A percentile compares a stretch with the other conserved stretches of the same genome.
These are phyloP conservation scores for Stramonita haemastoma DNA, from an alignment of 2,888 invertebrate genomes.

Conservation along the genomic window DNA sequence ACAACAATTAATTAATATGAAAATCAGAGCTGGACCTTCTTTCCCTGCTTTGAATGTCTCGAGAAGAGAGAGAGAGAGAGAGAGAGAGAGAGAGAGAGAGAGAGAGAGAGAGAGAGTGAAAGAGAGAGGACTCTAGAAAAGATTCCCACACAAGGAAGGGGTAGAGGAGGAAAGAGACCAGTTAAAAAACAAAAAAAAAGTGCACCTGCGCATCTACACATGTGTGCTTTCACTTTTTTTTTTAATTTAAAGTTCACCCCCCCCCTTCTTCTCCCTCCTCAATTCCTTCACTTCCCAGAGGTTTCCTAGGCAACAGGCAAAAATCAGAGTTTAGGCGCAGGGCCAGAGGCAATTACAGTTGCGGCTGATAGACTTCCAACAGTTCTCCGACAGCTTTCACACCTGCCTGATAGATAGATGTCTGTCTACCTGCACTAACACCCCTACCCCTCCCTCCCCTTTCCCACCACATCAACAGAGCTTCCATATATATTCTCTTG, in stretches of 20 bases:
- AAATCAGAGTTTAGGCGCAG: not conserved
- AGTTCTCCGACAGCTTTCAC: conserved; percentile 10
- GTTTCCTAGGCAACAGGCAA: conserved; percentile 14
- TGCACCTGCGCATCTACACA: not conserved
- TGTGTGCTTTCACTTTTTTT: not conserved
- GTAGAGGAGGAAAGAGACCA: not conserved
- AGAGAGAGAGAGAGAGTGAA: not conserved
- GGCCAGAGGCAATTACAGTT: conserved; percentile 25
- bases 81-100: not conserved
- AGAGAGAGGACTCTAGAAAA: no score
- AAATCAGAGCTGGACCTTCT: no score
- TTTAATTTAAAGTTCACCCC: no score
- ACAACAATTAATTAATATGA: no score
- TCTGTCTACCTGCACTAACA: not conserved
- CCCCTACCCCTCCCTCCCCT: not conserved
- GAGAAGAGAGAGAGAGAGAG: not conserved
- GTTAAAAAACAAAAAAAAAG: not conserved
- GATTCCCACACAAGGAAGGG: no score
- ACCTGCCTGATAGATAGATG: conserved; percentile 19
- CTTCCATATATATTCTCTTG: not conserved
- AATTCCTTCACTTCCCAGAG: not conserved
- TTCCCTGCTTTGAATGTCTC: no score
- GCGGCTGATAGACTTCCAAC: not conserved
- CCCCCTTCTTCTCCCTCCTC: not conserved
- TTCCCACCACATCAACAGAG: not conserved